These are phyloP conservation scores for Pteropus rufus DNA, from an alignment of 2,797 vertebrate species.

Conservation along the genomic window DNA sequence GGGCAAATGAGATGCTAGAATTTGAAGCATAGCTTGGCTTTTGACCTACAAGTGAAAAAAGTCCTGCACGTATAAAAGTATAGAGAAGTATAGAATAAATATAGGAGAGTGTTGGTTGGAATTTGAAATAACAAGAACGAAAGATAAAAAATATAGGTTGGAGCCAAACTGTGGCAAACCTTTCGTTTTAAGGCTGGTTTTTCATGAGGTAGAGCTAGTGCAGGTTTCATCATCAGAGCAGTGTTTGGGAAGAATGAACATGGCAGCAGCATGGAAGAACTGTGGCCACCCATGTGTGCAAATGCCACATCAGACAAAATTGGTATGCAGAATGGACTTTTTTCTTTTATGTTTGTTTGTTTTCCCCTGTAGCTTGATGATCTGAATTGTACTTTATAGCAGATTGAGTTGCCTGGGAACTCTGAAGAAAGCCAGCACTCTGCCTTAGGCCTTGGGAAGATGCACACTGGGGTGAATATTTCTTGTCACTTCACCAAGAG, in stretches of 20 bases:
- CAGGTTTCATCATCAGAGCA: background rate
- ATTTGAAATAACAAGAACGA: background rate
- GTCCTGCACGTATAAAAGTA: background rate
- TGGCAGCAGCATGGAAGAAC: background rate
- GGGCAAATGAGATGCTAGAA: background rate
- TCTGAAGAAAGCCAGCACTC: background rate
- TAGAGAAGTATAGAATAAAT: background rate
- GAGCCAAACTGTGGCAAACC: background rate
- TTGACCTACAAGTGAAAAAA: background rate
- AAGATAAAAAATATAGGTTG: background rate
- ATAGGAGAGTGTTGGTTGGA: background rate
- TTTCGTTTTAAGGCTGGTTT: background rate
- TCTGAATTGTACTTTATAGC: background rate
- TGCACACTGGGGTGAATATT: background rate
- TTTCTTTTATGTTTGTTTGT: background rate
- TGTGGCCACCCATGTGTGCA: background rate
- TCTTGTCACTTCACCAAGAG: slow-evolving; percentile 42
- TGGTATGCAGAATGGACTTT: slow-evolving; percentile 24
- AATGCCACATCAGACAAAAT: slow-evolving; percentile 52
- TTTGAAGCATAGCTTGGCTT: background rate
- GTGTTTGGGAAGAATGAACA: background rate
- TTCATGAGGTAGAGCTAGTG: background rate
- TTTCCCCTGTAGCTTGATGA: background rate
- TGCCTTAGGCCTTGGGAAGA: slow-evolving; percentile 45
- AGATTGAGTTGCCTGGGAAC: background rate